These are phyloP conservation scores for Montipora efflorescens DNA, from an alignment of 64 coral and sea anemone species.

Conservation along the genomic window DNA sequence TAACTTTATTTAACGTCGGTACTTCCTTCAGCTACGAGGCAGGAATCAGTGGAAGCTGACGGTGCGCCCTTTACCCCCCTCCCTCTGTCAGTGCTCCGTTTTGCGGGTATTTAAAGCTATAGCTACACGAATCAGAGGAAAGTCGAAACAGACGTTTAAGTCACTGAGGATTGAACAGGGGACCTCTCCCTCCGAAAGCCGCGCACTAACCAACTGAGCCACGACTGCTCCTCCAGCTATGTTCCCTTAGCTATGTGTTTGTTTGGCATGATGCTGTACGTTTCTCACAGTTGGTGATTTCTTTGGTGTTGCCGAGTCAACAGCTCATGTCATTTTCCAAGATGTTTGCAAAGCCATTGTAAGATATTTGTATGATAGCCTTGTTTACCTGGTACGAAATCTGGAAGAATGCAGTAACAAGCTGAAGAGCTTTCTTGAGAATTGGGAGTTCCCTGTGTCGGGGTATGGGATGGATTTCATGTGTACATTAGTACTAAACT, in stretches of 20 bases:
- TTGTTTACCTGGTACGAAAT: constrained; percentile 46
- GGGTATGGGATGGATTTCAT: constrained; percentile 64
- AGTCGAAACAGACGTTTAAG: too few relatives aligned
- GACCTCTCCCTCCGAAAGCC: not conserved
- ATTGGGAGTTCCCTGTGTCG: constrained; percentile 67
- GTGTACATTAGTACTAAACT: constrained; percentile 50
- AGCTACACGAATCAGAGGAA: too few relatives aligned
- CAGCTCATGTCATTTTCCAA: not conserved
- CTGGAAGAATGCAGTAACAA: constrained; percentile 14
- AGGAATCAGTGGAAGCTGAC: too few relatives aligned
- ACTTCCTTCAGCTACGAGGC: not conserved
- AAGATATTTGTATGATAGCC: not conserved
- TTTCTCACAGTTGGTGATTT: not conserved
- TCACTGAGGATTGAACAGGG: too few relatives aligned
- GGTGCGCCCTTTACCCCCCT: too few relatives aligned
- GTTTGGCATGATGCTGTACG: not conserved
- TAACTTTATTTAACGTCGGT: not conserved
- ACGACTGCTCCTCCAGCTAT: not conserved
- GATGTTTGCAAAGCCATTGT: not conserved
- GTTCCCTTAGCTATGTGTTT: constrained; percentile 4
- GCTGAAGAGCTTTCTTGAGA: constrained; percentile 42
- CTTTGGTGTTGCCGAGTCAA: not conserved
- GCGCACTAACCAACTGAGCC: not conserved
- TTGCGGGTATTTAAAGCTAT: too few relatives aligned
- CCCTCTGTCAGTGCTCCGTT: too few relatives aligned